These are phyloP conservation scores for Lycophotia porphyrea DNA, from an alignment of 2,888 invertebrate genomes.

Conservation along the genomic window DNA sequence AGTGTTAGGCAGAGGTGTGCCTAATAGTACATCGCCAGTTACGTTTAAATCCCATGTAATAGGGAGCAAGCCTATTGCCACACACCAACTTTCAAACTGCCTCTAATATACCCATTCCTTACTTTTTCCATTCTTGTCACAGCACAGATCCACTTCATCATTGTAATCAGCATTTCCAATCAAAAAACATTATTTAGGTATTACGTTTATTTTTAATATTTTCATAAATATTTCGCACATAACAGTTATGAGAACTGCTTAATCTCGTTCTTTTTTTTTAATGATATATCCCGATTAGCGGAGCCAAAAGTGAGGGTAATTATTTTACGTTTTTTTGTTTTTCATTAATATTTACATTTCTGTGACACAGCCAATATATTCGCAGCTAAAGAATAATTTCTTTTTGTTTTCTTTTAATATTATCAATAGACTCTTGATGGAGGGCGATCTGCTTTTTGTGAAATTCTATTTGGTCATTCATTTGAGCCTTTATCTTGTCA, in stretches of 20 bases:
- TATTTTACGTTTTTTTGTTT: neutral
- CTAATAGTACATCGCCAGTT: no score
- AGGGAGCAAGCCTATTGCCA: no score
- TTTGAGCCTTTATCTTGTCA: neutral
- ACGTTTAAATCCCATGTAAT: no score
- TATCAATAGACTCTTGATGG: conserved; percentile 15
- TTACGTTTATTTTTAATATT: neutral
- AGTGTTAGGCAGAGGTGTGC: no score
- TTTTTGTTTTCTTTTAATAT: conserved; percentile 5
- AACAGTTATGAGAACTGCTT: neutral
- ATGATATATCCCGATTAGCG: neutral
- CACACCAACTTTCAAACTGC: no score
- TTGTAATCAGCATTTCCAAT: no score
- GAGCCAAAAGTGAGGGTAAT: neutral
- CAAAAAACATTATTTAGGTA: neutral
- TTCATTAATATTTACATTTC: neutral
- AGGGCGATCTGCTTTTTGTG: conserved; percentile 22
- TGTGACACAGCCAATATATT: neutral
- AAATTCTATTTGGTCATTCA: conserved; percentile 17
- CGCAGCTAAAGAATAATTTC: neutral
- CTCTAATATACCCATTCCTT: no score
- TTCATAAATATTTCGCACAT: neutral
- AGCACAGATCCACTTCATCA: no score
- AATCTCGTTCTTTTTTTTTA: neutral
- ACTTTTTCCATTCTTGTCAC: no score